A percentile compares a stretch with the other conserved stretches of the same genome.
These are phyloP conservation scores for Ceriagrion tenellum DNA, from an alignment of 2,888 invertebrate species.

Conservation along the genomic window DNA sequence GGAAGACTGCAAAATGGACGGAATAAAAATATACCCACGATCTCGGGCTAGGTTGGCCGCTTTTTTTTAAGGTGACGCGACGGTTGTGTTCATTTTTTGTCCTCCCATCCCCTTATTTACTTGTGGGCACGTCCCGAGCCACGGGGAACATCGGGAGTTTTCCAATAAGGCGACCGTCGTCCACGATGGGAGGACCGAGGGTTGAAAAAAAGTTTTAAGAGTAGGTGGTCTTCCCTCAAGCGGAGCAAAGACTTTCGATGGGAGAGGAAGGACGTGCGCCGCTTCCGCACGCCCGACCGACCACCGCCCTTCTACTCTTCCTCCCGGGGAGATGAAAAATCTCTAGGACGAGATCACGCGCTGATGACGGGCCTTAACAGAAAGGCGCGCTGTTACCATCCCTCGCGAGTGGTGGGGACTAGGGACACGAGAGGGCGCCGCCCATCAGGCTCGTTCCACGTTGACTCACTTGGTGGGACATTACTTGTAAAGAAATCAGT, in stretches of 20 bases:
- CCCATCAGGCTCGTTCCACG: not conserved
- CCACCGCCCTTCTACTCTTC: no score
- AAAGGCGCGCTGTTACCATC: not conserved
- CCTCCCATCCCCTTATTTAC: not conserved
- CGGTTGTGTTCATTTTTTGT: not conserved
- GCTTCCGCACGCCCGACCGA: no score
- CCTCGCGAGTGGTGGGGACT: no score
- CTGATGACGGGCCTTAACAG: not conserved
- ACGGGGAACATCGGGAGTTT: not conserved
- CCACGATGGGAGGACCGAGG: not conserved
- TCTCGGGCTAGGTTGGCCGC: no score
- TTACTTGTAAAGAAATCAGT: not conserved
- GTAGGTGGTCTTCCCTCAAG: not conserved
- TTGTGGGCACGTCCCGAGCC: not conserved
- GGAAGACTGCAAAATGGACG: no score
- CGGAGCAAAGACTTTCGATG: constrained; percentile 4
- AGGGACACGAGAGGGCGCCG: no score
- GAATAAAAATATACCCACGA: no score
- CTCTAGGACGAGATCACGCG: not conserved
- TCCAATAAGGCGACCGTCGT: not conserved
- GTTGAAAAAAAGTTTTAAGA: constrained; percentile 7
- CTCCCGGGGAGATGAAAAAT: not conserved
- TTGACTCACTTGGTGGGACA: not conserved
- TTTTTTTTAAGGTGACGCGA: not conserved
- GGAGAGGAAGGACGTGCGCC: not conserved